Conservation (phyloP, 2,797 vertebrate species). For the Falco concolor region DNA sequence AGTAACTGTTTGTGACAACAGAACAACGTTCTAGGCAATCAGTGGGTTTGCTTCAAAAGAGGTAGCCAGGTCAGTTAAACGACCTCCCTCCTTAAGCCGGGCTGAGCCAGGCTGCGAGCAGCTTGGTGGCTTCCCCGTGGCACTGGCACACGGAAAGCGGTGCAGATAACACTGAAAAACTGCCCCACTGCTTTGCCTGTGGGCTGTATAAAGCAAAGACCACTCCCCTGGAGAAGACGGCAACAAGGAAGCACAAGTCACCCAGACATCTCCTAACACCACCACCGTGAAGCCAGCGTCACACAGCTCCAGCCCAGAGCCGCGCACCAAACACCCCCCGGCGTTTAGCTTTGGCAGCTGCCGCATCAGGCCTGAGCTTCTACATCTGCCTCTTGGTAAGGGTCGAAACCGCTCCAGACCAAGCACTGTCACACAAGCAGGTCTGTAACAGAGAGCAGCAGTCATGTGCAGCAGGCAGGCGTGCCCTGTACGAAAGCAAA, state of each 20-base stretch:
- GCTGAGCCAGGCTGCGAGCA: background rate
- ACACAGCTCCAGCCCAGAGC: background rate
- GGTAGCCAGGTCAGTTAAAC: background rate
- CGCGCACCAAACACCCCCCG: background rate
- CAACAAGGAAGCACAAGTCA: background rate
- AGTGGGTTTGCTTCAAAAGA: background rate
- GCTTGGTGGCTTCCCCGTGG: background rate
- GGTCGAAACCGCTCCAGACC: background rate
- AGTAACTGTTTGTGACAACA: background rate
- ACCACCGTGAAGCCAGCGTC: background rate
- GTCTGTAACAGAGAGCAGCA: background rate
- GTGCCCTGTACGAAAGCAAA: fast-evolving
- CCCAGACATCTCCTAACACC: background rate
- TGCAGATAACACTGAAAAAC: background rate
- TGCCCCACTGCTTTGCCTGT: background rate
- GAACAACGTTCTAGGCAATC: background rate
- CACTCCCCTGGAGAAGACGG: background rate
- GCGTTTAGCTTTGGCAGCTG: background rate
- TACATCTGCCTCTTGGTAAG: background rate
- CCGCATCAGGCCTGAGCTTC: background rate
- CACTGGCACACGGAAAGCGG: background rate
- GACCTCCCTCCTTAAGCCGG: background rate
- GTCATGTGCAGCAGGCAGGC: background rate
- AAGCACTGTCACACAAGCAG: background rate
- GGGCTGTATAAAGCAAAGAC: background rate